Base-by-base conservation (phyloP, 1,140 invertebrate genomes). In the Trichomalopsis sarcophagae region DNA sequence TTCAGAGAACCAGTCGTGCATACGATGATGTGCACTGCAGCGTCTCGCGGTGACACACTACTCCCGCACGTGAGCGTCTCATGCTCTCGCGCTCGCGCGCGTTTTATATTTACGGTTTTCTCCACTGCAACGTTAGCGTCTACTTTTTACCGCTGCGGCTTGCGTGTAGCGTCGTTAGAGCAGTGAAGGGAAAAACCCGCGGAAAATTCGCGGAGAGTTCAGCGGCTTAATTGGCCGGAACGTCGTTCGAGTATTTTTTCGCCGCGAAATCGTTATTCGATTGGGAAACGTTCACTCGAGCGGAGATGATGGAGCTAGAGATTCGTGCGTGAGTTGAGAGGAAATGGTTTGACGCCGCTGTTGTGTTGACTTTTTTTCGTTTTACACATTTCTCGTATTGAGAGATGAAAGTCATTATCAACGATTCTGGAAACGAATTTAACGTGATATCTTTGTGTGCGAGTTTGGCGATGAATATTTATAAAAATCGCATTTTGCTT, bases 31-130 rank as follows among this genome's bases (percentile, higher is more conserved):
- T 44, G 17, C 17, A 62, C 21, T 33, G 2, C 27, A n/a, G 6
- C 69, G 69, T 33, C 17, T 33, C 69, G 69, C 69, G 55, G 55
- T 36, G 69, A 73, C 69, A 73, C 27, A 36, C 27, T 30, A 21
- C 33, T 73, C 27, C 14, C 27, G 33, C 69, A 36, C 69, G 69
- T 73, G 69, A 73, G 69, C 69, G 33, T 73, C 69, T 73, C 69
- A n/a, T 73, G 69, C 11, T 73, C 27, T 73, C 69, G 17, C 69
- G 17, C 69, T 2, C 69, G 17, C 10, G 11, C 27, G 27, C 27
- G 11, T 73, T 73, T 73, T 73, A 30, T 73, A 33, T 73, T 73
- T 73, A 33, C 17, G 33, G 23, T 73, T 62, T 62, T 62, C 55
- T 62, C 55, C 21, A 7, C 21, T 62, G 55, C 55, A 6, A 62